phyloP scores from a whole-genome alignment of 2,797 vertebrate species.

The Bucorvus abyssinicus region DNA sequence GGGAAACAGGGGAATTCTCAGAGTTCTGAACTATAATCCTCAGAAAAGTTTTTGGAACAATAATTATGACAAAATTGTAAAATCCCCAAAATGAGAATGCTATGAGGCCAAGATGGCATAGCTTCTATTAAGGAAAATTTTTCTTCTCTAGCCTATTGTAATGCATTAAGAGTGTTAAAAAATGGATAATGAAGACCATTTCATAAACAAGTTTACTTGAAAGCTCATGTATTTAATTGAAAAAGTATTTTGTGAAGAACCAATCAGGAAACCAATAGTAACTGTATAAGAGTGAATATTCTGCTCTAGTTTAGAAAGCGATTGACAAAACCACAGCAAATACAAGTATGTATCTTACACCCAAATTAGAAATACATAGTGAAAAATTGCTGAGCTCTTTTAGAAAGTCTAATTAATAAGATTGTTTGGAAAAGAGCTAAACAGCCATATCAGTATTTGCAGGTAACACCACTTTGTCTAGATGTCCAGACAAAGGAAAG shows the following conservation, averaged over 20 bases:
- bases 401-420: not conserved
- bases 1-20: not conserved
- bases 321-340: not conserved
- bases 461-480: not conserved
- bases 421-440: not conserved
- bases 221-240: not conserved
- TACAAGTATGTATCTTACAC: not conserved
- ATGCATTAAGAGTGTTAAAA: not conserved
- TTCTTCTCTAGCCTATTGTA: not conserved
- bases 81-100: not conserved
- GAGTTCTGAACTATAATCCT: not conserved
- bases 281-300: not conserved
- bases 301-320: not conserved
- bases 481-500: not conserved
- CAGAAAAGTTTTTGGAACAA: constrained; percentile 21
- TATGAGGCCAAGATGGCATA: not conserved
- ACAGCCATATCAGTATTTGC: not conserved
- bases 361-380: not conserved
- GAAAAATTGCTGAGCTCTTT: not conserved
- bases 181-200: not conserved
- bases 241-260: constrained; percentile 32
- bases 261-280: constrained; percentile 28
- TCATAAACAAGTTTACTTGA: not conserved
- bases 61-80: not conserved
- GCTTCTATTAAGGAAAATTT: not conserved